phyloP scores from a whole-genome alignment of 2,113 vertebrate species.

The Eulacestoma nigropectus region DNA sequence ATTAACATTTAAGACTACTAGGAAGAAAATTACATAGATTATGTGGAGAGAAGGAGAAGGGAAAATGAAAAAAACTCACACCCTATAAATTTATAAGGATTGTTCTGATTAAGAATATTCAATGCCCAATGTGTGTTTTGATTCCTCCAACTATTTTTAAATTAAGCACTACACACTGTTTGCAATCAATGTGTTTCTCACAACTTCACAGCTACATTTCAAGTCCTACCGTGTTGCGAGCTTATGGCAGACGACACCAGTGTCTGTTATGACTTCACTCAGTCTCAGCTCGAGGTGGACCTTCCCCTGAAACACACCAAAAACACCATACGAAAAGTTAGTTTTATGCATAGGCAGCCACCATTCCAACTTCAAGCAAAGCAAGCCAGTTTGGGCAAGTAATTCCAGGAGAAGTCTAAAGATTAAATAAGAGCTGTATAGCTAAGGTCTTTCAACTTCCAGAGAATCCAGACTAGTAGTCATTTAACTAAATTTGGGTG shows the following conservation, averaged over 20 bases:
- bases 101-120: not conserved
- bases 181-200: not conserved
- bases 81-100: not conserved
- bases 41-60: not conserved
- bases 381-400: not conserved
- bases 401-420: not conserved
- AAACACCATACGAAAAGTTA: not conserved
- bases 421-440: not conserved
- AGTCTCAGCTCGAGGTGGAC: conserved; percentile 94
- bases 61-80: not conserved
- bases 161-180: not conserved
- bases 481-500: not conserved
- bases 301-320: conserved; percentile 83
- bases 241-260: conserved; percentile 89
- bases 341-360: not conserved
- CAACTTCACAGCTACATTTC: not conserved
- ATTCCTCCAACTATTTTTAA: not conserved
- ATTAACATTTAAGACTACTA: not conserved
- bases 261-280: conserved; percentile 97
- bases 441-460: not conserved
- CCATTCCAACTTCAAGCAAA: not conserved
- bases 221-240: conserved; percentile 87
- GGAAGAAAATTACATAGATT: not conserved
- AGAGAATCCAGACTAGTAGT: not conserved
- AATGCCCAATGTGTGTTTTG: not conserved